Evolutionary conservation across 2,888 invertebrate genomes (phyloP).

Genomic region (Oasisia sp.): DNA sequence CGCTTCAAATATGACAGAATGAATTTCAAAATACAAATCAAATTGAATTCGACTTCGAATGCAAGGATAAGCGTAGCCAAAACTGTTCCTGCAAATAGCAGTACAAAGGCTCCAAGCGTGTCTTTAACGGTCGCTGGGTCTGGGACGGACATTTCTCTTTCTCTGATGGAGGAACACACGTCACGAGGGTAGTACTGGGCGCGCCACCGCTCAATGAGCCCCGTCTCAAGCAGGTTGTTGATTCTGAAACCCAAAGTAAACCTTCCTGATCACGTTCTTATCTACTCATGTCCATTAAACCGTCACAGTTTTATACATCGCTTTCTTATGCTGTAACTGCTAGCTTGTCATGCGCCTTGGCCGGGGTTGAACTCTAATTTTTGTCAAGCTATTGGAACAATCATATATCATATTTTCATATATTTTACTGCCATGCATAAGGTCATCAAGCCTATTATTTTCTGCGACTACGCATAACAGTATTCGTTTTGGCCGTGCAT

Average conservation of each 20-base stretch:
- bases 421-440: no score
- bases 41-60: neutral
- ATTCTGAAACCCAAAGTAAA: constrained; percentile 27
- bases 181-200: constrained; percentile 34
- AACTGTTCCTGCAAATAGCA: neutral
- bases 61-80: neutral
- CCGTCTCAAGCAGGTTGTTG: constrained; percentile 29
- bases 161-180: constrained; percentile 24
- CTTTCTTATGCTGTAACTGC: no score
- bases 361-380: no score
- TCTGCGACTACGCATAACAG: no score
- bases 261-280: no score
- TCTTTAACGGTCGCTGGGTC: constrained; percentile 31
- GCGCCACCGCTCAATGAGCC: constrained; percentile 31
- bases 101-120: neutral
- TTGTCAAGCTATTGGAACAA: no score
- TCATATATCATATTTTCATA: no score
- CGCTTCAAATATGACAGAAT: neutral
- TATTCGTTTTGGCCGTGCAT: neutral
- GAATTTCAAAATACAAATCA: neutral
- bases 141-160: neutral
- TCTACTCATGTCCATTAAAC: no score
- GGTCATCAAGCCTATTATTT: no score
- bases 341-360: no score
- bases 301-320: no score